Percentiles rank a stretch among this genome's conserved stretches.
phyloP scores from a whole-genome alignment of 2,888 invertebrate genomes.

The Adelognathus sp. region DNA sequence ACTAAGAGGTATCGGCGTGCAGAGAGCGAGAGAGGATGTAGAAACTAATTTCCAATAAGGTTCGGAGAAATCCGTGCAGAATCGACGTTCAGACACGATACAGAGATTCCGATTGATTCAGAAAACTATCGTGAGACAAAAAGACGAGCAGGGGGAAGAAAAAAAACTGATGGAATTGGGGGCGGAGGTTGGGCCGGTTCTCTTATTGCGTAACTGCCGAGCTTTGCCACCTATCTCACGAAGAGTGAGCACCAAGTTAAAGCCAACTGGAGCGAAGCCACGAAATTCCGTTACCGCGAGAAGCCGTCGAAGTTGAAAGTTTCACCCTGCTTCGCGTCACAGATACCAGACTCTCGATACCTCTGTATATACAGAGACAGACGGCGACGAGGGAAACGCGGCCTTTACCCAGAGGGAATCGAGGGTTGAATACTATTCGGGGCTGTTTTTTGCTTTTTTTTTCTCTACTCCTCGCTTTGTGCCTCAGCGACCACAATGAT shows the following conservation, averaged over 20 bases:
- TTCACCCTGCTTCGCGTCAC: conserved; percentile 2
- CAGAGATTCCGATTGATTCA: neutral
- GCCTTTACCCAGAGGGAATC: neutral
- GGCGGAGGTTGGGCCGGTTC: neutral
- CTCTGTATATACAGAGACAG: neutral
- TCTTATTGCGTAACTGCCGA: conserved; percentile 9
- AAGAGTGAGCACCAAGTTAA: conserved; percentile 13
- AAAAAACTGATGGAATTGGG: neutral
- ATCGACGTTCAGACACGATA: neutral
- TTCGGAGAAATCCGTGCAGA: neutral
- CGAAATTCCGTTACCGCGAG: conserved; percentile 35
- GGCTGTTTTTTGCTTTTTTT: neutral
- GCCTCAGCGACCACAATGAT: neutral
- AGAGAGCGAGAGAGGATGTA: neutral
- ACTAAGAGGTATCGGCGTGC: neutral
- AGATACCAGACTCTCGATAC: conserved; percentile 2
- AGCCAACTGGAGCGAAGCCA: conserved; percentile 30
- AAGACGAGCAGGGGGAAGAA: neutral
- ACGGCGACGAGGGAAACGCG: neutral
- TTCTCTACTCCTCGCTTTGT: neutral
- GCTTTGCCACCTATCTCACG: neutral
- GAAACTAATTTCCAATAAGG: conserved; percentile 28
- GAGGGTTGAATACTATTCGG: neutral
- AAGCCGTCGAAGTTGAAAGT: conserved; percentile 33
- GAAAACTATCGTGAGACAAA: neutral